These are phyloP conservation scores for Agonopterix heracliana DNA, from an alignment of 2,888 invertebrate species.

Conservation along the genomic window DNA sequence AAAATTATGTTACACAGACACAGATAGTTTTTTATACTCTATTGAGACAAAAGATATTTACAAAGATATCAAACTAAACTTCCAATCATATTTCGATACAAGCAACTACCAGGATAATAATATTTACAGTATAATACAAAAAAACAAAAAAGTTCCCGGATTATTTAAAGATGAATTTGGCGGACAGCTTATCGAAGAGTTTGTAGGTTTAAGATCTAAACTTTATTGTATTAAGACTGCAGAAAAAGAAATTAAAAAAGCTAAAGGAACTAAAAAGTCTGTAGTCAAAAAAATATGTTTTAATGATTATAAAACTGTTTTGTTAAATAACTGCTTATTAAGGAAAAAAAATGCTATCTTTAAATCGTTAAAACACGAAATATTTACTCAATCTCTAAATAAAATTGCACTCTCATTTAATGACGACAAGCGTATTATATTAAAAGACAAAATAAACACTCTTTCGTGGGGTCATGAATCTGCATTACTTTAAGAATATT, in stretches of 20 bases:
- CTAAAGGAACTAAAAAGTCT: conserved; percentile 6
- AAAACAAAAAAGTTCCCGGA: too few relatives aligned
- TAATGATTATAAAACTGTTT: neutral
- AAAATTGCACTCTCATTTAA: conserved; percentile 4
- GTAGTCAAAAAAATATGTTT: conserved; percentile 5
- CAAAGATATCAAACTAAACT: too few relatives aligned
- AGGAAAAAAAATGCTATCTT: neutral
- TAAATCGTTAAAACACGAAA: neutral
- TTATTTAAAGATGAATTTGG: conserved; percentile 14
- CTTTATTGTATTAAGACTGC: conserved; percentile 8
- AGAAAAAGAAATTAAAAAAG: conserved; percentile 2
- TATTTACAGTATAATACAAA: too few relatives aligned
- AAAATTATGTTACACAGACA: too few relatives aligned
- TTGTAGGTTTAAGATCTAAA: conserved; percentile 13
- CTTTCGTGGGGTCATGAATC: conserved; percentile 5
- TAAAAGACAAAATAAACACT: neutral
- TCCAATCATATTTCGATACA: too few relatives aligned
- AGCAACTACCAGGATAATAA: too few relatives aligned
- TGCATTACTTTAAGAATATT: too few relatives aligned
- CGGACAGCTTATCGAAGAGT: conserved; percentile 11
- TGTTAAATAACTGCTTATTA: too few relatives aligned
- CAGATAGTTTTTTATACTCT: too few relatives aligned
- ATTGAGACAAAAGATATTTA: too few relatives aligned
- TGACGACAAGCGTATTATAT: conserved; percentile 5
- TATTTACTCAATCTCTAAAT: conserved; percentile 3